phyloP scores from a whole-genome alignment of 2,797 vertebrate species.

The Pseudochromis fuscus region DNA sequence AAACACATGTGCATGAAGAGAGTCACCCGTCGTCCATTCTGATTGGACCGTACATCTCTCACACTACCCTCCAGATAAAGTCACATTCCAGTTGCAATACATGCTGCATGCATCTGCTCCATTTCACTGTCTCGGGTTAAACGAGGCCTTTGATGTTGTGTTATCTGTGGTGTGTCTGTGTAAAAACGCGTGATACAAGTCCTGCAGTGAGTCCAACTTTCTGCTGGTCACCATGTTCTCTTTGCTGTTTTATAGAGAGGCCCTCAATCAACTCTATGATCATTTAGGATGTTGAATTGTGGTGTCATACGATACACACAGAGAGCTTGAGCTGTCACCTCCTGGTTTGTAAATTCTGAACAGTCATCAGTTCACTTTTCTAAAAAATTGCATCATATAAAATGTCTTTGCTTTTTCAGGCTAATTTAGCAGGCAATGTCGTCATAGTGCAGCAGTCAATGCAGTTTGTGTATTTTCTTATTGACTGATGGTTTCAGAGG shows the following conservation, averaged over 20 bases:
- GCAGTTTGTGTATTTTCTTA: not conserved
- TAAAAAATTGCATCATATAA: not conserved
- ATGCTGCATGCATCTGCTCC: slow-evolving; percentile 31
- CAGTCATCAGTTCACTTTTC: not conserved
- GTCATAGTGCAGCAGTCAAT: not conserved
- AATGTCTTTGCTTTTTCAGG: not conserved
- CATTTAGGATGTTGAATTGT: too few species aligned
- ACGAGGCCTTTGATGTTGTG: not conserved
- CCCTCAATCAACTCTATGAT: too few species aligned
- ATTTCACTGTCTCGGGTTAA: not conserved
- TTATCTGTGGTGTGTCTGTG: not conserved
- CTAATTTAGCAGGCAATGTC: not conserved
- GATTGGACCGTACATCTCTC: not conserved
- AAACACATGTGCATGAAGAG: slow-evolving; percentile 9
- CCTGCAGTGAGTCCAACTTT: not conserved
- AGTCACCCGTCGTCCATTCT: not conserved
- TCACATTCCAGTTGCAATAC: slow-evolving; percentile 12
- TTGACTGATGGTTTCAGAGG: not conserved
- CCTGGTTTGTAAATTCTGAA: not conserved
- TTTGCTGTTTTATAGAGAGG: too few species aligned
- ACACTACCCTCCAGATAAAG: not conserved
- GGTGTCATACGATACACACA: too few species aligned
- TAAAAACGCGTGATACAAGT: too few species aligned
- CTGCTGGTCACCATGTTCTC: too few species aligned
- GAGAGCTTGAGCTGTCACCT: not conserved